These are phyloP conservation scores for Pristionchus fissidentatus DNA, from an alignment of 2,888 invertebrate genomes.

Conservation along the genomic window DNA sequence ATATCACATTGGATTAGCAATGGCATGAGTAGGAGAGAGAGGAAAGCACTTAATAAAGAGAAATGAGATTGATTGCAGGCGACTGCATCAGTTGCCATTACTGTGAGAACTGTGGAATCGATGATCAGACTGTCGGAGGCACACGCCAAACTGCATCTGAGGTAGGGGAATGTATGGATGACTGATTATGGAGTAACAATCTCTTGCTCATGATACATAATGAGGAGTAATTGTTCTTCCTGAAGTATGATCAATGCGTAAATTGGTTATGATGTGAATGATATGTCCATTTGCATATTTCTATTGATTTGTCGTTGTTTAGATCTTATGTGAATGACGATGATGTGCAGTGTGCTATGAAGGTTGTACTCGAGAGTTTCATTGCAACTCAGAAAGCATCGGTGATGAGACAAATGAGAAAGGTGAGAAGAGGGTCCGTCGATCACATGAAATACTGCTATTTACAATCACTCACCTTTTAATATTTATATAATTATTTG, in stretches of 20 bases:
- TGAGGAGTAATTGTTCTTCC: too few species aligned
- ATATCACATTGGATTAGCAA: too few species aligned
- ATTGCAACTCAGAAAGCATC: conserved; percentile 98
- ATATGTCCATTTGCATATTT: too few species aligned
- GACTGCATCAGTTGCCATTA: conserved; percentile 97
- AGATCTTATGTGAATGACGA: conserved; percentile 82
- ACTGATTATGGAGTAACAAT: too few species aligned
- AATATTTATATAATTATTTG: too few species aligned
- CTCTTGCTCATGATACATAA: too few species aligned
- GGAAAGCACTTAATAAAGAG: neutral
- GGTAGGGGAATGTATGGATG: conserved; percentile 77
- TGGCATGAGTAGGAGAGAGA: neutral
- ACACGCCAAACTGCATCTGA: conserved; percentile 93
- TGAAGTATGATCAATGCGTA: too few species aligned
- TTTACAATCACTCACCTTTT: too few species aligned
- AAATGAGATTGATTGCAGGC: conserved; percentile 81
- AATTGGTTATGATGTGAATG: too few species aligned
- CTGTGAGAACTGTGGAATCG: conserved; percentile 96
- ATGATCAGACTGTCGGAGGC: conserved; percentile 98
- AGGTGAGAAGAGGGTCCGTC: conserved; percentile 80
- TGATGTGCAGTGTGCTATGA: conserved; percentile 96
- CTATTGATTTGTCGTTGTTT: neutral
- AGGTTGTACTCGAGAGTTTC: conserved; percentile 97
- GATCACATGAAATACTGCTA: neutral
- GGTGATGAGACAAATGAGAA: conserved; percentile 95